Evolutionary conservation across 2,888 invertebrate species (phyloP), one percentile per base, ranked within the genome.

Genomic region (Dicycla oo): DNA sequence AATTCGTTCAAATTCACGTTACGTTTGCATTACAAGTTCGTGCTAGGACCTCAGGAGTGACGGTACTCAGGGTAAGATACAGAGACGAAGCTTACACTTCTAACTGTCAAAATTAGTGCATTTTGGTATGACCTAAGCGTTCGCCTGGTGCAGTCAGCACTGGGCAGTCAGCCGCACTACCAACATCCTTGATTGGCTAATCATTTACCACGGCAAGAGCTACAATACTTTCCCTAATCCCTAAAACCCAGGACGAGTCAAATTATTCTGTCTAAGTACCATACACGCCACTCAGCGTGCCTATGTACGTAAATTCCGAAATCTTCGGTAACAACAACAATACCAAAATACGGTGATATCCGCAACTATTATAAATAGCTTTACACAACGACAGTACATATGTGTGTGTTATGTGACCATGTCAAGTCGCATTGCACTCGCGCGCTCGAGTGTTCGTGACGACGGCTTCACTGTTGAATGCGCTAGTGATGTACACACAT

Each of bases 341-440:
- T 7, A 34, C 34, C 23, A 49, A 43, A 75, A 56, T 30, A n/a
- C 10, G 30, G 2, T n/a, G 8, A 26, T 43, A n/a, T 34, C 43
- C 4, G n/a, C 23, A 54, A 69, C 69, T 82, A 79, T 61, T 58
- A 69, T 69, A 74, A 61, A 65, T 60, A 78, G 62, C 80, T 79
- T 79, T 82, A 74, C 64, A 68, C 15, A 56, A 54, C 68, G 66
- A 60, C 53, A 54, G 78, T 81, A 83, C 77, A 61, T 78, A 84
- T n/a, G n/a, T n/a, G n/a, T n/a, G n/a, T n/a, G 75, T 82, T 82
- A 79, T 75, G 83, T 74, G 80, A 70, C 70, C 80, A 71, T 85
- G 88, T 88, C 87, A 86, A 85, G 85, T 82, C 78, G 74, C 64
- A 87, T 86, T 84, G 85, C 85, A 84, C 86, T 85, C 77, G 64